Evolutionary conservation across 2,797 vertebrate genomes (phyloP), one percentile per base, ranked within the genome.

Genomic region (Acipenser transmontanus): DNA sequence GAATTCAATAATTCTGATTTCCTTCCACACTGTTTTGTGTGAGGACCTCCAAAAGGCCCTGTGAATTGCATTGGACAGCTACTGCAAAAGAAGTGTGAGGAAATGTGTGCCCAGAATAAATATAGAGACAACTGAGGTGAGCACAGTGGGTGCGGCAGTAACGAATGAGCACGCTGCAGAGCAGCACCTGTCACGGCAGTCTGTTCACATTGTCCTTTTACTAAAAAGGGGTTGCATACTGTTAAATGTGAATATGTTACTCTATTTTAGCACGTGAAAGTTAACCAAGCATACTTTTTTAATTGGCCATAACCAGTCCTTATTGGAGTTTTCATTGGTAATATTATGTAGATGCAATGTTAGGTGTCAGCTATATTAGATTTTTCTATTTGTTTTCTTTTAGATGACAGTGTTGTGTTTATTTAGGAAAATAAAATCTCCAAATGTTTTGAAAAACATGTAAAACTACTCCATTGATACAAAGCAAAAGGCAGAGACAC

Each of bases 101-200:
- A 68, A 63, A 70, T 51, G 75, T 65, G 73, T 74, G 74, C 51
- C 59, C 67, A 72, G 70, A 80, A 83, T 78, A 76, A 70, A 79
- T 76, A 65, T 67, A 74, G 77, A 73, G 57, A 69, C 57, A 0
- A 2, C 54, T 78, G 69, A 72, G 77, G 69, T 69, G 70, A 0
- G 0, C 65, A 49, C 49, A 69, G 72, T 11, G 3, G 70, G 74
- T 78, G 78, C 80, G 83, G 80, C 71, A 70, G 72, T 72, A 73
- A 77, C 73, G 74, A 81, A 75, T 68, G 62, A 74, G 74, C 72
- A 10, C 48, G 73, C 75, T 80, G 80, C 77, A 61, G 78, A 84
- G 73, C 73, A 75, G 75, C 81, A 87, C 80, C 84, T 87, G 78
- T 84, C 81, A 76, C 76, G 79, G 73, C 76, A 87, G 77, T 80